Evolutionary conservation across 2,888 invertebrate genomes (phyloP), one percentile per base, ranked within the genome.

Genomic region (Caradrina clavipalpis): DNA sequence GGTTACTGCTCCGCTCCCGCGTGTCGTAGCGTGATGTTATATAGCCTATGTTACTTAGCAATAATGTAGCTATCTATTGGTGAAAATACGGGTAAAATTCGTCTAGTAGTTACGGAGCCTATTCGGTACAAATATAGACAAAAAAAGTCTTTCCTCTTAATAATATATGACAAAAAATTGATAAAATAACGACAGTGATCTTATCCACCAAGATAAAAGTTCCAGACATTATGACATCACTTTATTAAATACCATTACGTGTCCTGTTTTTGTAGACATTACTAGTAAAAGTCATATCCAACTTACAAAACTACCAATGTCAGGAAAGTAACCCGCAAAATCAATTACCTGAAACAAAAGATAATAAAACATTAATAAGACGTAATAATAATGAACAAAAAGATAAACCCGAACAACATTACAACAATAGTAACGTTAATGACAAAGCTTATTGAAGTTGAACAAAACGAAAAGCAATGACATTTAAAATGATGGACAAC

Each of bases 271-370:
- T 4, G 17, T 19, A 10, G 11, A 55, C 22, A 65, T 22, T 39
- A 4, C 39, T 39, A 2, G 39, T 13, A 11, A 13, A 21, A 50
- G 21, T 45, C 15, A 17, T 17, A 26, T 31, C 6, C 19, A 35
- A 61, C 56, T 74, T 54, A 80, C 69, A 58, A 45, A 45, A 42
- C 39, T 13, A 8, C 17, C 6, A n/a, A 49, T 8, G 7, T 17
- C 19, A n/a, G 6, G 0, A 42, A 22, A 51, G 15, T 35, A 56
- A 49, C 8, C 53, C 1, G 45, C 10, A 1, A 17, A 53, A 13
- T 13, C 50, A 64, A 80, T 86, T 86, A 85, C 86, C 86, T 86
- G 85, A 22, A 85, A 85, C 76, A 75, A 85, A 63, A 61, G 8
- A 62, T 60, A 78, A 42, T 42, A 49, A 67, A 70, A 31, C 19